Base-by-base conservation (phyloP, 2,888 invertebrate genomes). In the Stenoptilia bipunctidactyla region DNA sequence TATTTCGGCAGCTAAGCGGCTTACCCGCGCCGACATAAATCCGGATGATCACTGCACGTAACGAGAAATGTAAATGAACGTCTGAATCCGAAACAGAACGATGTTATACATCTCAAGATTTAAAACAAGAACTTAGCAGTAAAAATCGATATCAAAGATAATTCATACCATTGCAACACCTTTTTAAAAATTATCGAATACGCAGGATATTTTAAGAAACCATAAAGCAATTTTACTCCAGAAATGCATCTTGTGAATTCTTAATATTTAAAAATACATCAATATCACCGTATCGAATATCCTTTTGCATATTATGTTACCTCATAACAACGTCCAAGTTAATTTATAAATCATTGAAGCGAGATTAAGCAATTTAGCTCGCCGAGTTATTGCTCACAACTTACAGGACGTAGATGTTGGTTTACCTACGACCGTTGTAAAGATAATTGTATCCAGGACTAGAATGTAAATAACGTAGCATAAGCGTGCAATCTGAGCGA, bases 1-100 rank as follows among this genome's bases (percentile, higher is more conserved):
- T 74, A 70, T 75, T 79, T 70, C 62, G 56, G 61, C 64, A 51
- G 58, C 61, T 79, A 74, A 79, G 79, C 82, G 67, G 71, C 73
- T 74, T 72, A 71, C 67, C 56, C 54, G 55, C 64, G 59, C 61
- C 63, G 62, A 61, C 63, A 63, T 75, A 77, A 79, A 77, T 68
- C 68, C 61, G 55, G 50, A 55, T 47, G 50, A 47, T 48, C 46
- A 52, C 43, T 27, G 42, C 40, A 38, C 40, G 35, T 3, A 30
- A 30, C 30, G 12, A 30, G 30, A 30, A 8, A 10, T 3, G n/a
- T 30, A 30, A 30, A 30, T 30, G 12, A n/a, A n/a, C n/a, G n/a
- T n/a, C n/a, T n/a, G n/a, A 30, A 9, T 30, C 3, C 30, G 6
- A n/a, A 9, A 10, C 30, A 8, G 6, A 30, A 9, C 3, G n/a